Percentiles rank a stretch among this genome's conserved stretches.
phyloP scores from a whole-genome alignment of 2,797 vertebrate species.

The Gymnodraco acuticeps region DNA sequence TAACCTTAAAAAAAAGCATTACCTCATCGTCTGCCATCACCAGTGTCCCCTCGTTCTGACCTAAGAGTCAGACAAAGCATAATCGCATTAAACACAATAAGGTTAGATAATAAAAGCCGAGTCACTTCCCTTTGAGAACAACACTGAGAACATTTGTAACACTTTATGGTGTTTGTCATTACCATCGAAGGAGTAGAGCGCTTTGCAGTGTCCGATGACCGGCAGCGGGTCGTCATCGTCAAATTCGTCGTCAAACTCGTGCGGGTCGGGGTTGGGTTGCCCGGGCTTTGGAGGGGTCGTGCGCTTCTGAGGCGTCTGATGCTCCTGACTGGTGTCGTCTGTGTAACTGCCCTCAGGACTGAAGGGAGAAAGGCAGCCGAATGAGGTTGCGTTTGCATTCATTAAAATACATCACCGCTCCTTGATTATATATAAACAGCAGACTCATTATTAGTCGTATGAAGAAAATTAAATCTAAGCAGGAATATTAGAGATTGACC shows the following conservation, averaged over 20 bases:
- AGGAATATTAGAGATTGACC: not conserved
- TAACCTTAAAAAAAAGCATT: slow-evolving; percentile 5
- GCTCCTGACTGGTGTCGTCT: slow-evolving; percentile 94
- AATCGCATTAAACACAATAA: not conserved
- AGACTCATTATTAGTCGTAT: not conserved
- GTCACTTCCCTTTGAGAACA: no score
- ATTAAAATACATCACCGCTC: not conserved
- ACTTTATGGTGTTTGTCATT: slow-evolving; percentile 7
- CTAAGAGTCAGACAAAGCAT: slow-evolving; percentile 75
- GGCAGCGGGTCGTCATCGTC: slow-evolving; percentile 98
- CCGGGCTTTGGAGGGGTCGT: slow-evolving; percentile 89
- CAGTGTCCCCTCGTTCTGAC: slow-evolving; percentile 97
- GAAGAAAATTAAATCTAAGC: not conserved
- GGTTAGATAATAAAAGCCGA: no score
- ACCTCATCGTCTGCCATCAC: slow-evolving; percentile 95
- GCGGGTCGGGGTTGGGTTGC: slow-evolving; percentile 87
- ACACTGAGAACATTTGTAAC: not conserved
- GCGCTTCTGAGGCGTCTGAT: slow-evolving; percentile 88
- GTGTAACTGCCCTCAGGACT: slow-evolving; percentile 99
- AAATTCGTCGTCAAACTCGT: slow-evolving; percentile 97
- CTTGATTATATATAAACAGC: not conserved
- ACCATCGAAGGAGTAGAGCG: slow-evolving; percentile 97
- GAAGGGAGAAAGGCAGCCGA: slow-evolving; percentile 25
- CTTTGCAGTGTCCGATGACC: slow-evolving; percentile 98
- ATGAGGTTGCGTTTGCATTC: not conserved